Evolutionary conservation across 2,113 vertebrate genomes (phyloP).

Genomic region (Micronisus gabar): DNA sequence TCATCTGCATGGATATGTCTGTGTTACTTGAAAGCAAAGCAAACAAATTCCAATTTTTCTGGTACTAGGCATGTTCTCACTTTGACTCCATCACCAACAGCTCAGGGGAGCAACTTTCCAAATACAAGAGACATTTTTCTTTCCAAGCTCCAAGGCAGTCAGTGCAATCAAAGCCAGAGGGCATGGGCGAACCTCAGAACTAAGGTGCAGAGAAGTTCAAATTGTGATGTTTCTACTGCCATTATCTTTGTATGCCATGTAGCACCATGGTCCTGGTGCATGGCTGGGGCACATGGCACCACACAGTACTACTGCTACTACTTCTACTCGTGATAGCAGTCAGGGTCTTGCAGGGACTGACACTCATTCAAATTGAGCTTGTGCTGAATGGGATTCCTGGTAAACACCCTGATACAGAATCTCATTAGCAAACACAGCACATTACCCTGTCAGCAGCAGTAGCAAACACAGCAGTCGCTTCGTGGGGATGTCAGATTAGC

Average conservation of each 20-base stretch:
- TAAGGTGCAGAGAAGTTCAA: background rate
- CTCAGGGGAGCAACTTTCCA: background rate
- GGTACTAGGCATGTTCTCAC: background rate
- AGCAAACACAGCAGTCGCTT: background rate
- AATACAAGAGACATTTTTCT: background rate
- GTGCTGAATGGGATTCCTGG: background rate
- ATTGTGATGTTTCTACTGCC: background rate
- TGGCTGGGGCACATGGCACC: background rate
- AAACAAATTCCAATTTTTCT: background rate
- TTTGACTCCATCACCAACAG: background rate
- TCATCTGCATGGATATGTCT: background rate
- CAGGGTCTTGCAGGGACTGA: background rate
- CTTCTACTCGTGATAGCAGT: background rate
- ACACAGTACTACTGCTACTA: background rate
- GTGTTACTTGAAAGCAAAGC: background rate
- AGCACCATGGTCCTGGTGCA: background rate
- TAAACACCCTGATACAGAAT: background rate
- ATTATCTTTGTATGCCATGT: accelerated
- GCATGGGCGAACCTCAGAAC: background rate
- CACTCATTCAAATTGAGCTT: background rate
- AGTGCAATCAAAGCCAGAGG: background rate
- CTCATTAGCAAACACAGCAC: background rate
- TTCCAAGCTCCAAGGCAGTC: background rate
- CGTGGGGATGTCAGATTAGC: slow-evolving; percentile 2
- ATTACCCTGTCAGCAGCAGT: background rate